Base-by-base conservation (phyloP, 2,113 vertebrate species). In the Pterocles gutturalis region DNA sequence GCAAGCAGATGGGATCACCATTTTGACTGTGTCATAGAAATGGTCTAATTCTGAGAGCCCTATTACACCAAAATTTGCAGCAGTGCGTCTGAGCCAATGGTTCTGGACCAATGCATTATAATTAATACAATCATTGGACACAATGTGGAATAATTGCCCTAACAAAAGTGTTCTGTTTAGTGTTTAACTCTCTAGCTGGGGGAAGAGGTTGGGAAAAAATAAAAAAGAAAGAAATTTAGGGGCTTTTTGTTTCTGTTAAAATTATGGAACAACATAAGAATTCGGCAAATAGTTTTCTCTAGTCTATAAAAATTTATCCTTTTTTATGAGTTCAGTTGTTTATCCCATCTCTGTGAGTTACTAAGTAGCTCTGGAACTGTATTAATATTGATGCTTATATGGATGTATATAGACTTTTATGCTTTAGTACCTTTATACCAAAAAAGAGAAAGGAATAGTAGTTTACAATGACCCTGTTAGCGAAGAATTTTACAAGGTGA, bases 1-100 rank as follows among this genome's bases (percentile, higher is more conserved):
- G 43, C 57, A 92, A 84, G 61, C 76, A 96, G 69, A 92, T 76
- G 78, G 82, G 69, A 89, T 92, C 89, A 67, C 48, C 34, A 36
- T 72, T 94, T 71, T 93, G 48, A 71, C 17, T 94, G 21, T 34
- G 45, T 83, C 36, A 43, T 41, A 89, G 57, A 78, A 93, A 61
- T 49, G 26, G 9, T 60, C 65, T 84, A 67, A 24, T 75, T 71
- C 67, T 87, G 64, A 62, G 49, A 36, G 25, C 66, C 24, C 7
- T 70, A 4, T 55, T 78, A 60, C n/a, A 51, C n/a, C 7, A 67
- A 92, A 75, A 73, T 89, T 69, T 21, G 41, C 51, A 81, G 9
- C 25, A 66, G 9, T 65, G 16, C 83, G 17, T 66, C 82, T 84
- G 31, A 14, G 26, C 29, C 22, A 71, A 34, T 3, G 5, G 22